Evolutionary conservation across 2,888 invertebrate species (phyloP).

Genomic region (Patella pellucida): DNA sequence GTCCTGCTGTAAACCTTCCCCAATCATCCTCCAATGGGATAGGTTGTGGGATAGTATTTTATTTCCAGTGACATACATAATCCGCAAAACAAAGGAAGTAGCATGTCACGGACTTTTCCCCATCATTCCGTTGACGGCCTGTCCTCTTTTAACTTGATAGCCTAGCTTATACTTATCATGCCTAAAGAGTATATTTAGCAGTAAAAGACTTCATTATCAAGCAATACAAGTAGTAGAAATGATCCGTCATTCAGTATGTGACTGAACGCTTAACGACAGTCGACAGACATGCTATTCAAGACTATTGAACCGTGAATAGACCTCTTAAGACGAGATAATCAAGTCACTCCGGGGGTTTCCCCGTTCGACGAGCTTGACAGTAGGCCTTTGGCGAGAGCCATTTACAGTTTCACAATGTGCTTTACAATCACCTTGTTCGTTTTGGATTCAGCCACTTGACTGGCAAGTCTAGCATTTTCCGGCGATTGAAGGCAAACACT

Average conservation of each 20-base stretch:
- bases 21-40: too few relatives aligned
- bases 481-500: too few relatives aligned
- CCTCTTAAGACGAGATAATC: slow-evolving; percentile 1
- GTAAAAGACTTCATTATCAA: slow-evolving; percentile 1
- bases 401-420: background rate
- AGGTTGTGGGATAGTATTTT: too few relatives aligned
- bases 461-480: too few relatives aligned
- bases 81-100: too few relatives aligned
- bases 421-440: too few relatives aligned
- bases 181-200: slow-evolving; percentile 4
- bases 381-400: background rate
- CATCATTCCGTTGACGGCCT: too few relatives aligned
- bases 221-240: background rate
- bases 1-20: too few relatives aligned
- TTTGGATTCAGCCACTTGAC: too few relatives aligned
- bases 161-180: background rate
- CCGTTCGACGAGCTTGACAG: background rate
- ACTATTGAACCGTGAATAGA: background rate
- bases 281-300: slow-evolving; percentile 7
- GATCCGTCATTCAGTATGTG: background rate
- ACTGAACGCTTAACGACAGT: background rate
- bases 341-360: background rate
- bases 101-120: too few relatives aligned
- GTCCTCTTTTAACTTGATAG: too few relatives aligned
- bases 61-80: too few relatives aligned